These are phyloP conservation scores for Hormiphora californensis DNA, from an alignment of 37 sponge, comb jelly and placozoan species.

Conservation along the genomic window DNA sequence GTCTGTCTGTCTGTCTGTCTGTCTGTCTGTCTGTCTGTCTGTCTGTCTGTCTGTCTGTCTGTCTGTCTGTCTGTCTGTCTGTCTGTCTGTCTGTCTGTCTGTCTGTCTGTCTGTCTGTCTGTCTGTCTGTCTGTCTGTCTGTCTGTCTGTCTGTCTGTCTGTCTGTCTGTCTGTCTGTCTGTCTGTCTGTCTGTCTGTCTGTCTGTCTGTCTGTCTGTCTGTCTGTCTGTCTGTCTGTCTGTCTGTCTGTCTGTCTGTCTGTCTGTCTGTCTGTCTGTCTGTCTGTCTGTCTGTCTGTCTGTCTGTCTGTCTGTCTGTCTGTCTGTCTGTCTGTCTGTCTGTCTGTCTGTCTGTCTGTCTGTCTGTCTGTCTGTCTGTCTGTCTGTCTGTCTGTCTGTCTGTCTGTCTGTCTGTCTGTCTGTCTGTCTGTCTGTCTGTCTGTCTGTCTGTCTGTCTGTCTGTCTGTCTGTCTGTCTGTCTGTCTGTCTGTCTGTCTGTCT, in stretches of 20 bases:
- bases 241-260: slow-evolving; percentile 51
- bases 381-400: slow-evolving; percentile 48
- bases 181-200: slow-evolving; percentile 51
- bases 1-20: slow-evolving; percentile 51
- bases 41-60: slow-evolving; percentile 51
- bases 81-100: slow-evolving; percentile 51
- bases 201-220: slow-evolving; percentile 51
- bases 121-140: slow-evolving; percentile 51
- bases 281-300: slow-evolving; percentile 51
- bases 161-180: slow-evolving; percentile 51
- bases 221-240: slow-evolving; percentile 51
- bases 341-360: slow-evolving; percentile 51
- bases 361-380: slow-evolving; percentile 51
- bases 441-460: slow-evolving; percentile 48
- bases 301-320: slow-evolving; percentile 51
- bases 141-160: slow-evolving; percentile 51
- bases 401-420: slow-evolving; percentile 48
- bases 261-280: slow-evolving; percentile 51
- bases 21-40: slow-evolving; percentile 51
- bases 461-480: slow-evolving; percentile 48
- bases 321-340: slow-evolving; percentile 51
- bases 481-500: slow-evolving; percentile 51
- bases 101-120: slow-evolving; percentile 51
- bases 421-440: slow-evolving; percentile 48
- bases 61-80: slow-evolving; percentile 51